phyloP scores from a whole-genome alignment of 2,797 vertebrate genomes.

The Amphiprion clarkii region DNA sequence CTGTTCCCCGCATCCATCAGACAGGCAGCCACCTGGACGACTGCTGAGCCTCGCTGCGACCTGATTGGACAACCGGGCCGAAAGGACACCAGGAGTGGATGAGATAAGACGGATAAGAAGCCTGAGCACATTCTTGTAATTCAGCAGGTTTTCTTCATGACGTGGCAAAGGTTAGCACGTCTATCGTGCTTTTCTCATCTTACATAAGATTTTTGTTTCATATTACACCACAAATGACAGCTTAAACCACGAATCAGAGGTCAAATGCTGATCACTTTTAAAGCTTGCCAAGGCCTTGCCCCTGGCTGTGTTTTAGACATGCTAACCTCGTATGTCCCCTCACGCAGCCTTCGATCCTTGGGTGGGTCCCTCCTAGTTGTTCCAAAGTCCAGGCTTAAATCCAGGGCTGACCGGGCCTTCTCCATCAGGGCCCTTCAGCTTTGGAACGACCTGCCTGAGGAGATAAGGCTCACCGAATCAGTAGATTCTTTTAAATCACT shows the following conservation, averaged over 20 bases:
- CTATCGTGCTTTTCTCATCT: background rate
- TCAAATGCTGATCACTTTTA: background rate
- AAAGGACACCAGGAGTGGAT: slow-evolving; percentile 52
- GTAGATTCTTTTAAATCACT: too few relatives aligned
- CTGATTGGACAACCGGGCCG: slow-evolving; percentile 51
- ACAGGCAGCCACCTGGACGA: slow-evolving; percentile 77
- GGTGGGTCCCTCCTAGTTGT: too few relatives aligned
- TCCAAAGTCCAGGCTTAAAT: too few relatives aligned
- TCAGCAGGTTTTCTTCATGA: slow-evolving; percentile 37
- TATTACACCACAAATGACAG: background rate
- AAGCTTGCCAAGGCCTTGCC: too few relatives aligned
- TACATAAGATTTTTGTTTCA: background rate
- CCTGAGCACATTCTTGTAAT: slow-evolving; percentile 54
- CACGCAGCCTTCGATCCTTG: too few relatives aligned
- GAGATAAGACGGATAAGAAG: slow-evolving; percentile 65
- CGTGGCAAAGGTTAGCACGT: background rate
- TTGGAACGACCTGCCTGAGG: too few relatives aligned
- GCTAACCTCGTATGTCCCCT: too few relatives aligned
- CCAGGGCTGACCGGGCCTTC: too few relatives aligned
- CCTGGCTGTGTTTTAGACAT: too few relatives aligned
- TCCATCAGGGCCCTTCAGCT: too few relatives aligned
- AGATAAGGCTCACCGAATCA: too few relatives aligned
- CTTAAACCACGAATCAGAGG: slow-evolving; percentile 6
- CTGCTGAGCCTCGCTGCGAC: slow-evolving; percentile 69
- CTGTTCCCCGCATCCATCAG: slow-evolving; percentile 83